phyloP scores from a whole-genome alignment of 1,140 invertebrate species.

The Eubasilissa regina region DNA sequence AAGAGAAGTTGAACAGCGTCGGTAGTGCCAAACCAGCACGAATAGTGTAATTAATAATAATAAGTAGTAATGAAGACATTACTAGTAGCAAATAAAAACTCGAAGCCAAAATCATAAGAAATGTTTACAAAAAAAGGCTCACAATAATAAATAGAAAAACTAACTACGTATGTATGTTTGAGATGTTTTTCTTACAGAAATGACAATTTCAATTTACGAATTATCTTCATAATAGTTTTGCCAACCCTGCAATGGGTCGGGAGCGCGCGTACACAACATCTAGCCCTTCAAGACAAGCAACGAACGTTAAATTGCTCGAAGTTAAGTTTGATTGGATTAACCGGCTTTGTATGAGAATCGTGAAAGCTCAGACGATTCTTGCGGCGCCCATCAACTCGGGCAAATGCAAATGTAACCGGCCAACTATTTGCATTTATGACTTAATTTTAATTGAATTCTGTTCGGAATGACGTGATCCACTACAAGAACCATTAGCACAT shows the following conservation, averaged over 20 bases:
- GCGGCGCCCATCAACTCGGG: conserved; percentile 23
- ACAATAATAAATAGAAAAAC: too few relatives aligned
- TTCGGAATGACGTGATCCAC: background rate
- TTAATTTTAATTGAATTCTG: conserved; percentile 25
- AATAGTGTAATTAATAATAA: too few relatives aligned
- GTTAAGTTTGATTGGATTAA: conserved; percentile 60
- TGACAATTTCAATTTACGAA: too few relatives aligned
- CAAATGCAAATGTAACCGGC: conserved; percentile 13
- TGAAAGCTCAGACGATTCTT: conserved; percentile 38
- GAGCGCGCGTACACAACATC: background rate
- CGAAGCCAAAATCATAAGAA: too few relatives aligned
- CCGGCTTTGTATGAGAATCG: conserved; percentile 41
- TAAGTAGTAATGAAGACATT: too few relatives aligned
- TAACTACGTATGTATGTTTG: too few relatives aligned
- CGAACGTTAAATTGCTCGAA: conserved; percentile 52
- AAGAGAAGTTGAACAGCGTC: too few relatives aligned
- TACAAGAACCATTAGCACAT: background rate
- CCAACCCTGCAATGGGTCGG: background rate
- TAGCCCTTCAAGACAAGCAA: conserved; percentile 25
- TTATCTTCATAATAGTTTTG: background rate
- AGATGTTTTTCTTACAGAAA: too few relatives aligned
- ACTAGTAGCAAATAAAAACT: too few relatives aligned
- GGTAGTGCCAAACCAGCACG: too few relatives aligned
- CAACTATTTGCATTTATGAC: conserved; percentile 35
- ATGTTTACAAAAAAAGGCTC: too few relatives aligned